Evolutionary conservation across 2,113 vertebrate species (phyloP).

Genomic region (Thomomys bottae): DNA sequence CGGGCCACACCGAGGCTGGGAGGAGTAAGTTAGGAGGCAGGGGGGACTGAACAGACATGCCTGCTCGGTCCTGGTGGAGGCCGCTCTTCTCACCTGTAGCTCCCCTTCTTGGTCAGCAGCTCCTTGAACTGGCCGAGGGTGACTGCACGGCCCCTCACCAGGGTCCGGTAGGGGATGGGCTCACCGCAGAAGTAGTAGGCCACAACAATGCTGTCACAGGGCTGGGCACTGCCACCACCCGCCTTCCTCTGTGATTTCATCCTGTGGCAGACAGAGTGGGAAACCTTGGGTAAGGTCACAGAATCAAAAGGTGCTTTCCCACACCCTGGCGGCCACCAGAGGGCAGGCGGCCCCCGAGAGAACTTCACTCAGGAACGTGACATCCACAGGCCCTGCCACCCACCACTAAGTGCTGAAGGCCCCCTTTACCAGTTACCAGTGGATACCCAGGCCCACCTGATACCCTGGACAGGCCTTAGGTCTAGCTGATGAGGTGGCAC

Average conservation of each 20-base stretch:
- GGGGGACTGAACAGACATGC: no score
- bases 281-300: not conserved
- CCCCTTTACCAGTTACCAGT: not conserved
- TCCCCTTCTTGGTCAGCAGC: constrained; percentile 95
- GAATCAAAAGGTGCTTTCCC: not conserved
- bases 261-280: constrained; percentile 79
- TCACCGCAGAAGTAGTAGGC: constrained; percentile 98
- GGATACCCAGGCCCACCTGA: not conserved
- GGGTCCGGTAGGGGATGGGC: constrained; percentile 95
- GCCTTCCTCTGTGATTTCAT: constrained; percentile 90
- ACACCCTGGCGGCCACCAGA: fast-evolving
- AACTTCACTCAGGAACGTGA: not conserved
- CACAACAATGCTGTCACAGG: constrained; percentile 94
- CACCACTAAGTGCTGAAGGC: not conserved
- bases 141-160: constrained; percentile 92
- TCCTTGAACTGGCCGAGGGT: constrained; percentile 98
- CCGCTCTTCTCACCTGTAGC: constrained; percentile 87
- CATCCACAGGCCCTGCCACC: not conserved
- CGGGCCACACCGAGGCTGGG: no score
- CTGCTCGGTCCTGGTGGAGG: no score
- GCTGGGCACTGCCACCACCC: constrained; percentile 62
- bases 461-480: no score
- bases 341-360: no score
- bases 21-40: not conserved
- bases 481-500: not conserved